phyloP scores from a whole-genome alignment of 2,113 vertebrate species.

The Toxotes jaculatrix region DNA sequence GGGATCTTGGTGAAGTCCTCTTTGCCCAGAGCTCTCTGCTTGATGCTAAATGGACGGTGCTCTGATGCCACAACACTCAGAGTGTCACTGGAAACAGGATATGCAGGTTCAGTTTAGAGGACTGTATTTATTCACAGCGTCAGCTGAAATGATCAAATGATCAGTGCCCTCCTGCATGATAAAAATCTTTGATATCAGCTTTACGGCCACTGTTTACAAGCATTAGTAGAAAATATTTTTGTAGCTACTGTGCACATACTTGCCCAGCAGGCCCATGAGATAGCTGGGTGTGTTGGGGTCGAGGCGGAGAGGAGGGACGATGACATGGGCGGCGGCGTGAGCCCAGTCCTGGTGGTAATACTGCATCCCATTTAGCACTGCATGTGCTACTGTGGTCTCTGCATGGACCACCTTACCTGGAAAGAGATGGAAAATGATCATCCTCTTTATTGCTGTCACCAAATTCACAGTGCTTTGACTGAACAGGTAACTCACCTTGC shows the following conservation, averaged over 20 bases:
- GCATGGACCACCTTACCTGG: slow-evolving; percentile 94
- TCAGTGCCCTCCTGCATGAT: no score
- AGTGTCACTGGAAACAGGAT: slow-evolving; percentile 87
- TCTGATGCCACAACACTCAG: slow-evolving; percentile 95
- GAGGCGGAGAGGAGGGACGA: slow-evolving; percentile 92
- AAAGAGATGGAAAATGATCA: background rate
- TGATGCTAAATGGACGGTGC: slow-evolving; percentile 94
- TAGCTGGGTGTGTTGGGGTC: slow-evolving; percentile 96
- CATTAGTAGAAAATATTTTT: background rate
- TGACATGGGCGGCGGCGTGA: slow-evolving; percentile 94
- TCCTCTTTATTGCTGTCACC: background rate
- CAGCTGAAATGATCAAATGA: background rate
- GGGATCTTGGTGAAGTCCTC: slow-evolving; percentile 99
- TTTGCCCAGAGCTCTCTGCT: slow-evolving; percentile 97
- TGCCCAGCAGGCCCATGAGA: slow-evolving; percentile 97
- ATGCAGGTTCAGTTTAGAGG: background rate
- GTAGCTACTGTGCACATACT: slow-evolving; percentile 82
- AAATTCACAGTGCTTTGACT: background rate
- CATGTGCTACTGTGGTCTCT: slow-evolving; percentile 94
- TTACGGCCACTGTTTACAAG: background rate
- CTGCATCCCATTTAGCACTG: slow-evolving; percentile 93
- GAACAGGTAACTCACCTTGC: slow-evolving; percentile 86
- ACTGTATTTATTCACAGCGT: background rate
- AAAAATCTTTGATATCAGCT: background rate
- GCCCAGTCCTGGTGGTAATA: slow-evolving; percentile 99